A percentile compares a stretch with the other conserved stretches of the same genome.
phyloP scores from a whole-genome alignment of 2,888 invertebrate species.

The Venustoraphidia nigricollis region DNA sequence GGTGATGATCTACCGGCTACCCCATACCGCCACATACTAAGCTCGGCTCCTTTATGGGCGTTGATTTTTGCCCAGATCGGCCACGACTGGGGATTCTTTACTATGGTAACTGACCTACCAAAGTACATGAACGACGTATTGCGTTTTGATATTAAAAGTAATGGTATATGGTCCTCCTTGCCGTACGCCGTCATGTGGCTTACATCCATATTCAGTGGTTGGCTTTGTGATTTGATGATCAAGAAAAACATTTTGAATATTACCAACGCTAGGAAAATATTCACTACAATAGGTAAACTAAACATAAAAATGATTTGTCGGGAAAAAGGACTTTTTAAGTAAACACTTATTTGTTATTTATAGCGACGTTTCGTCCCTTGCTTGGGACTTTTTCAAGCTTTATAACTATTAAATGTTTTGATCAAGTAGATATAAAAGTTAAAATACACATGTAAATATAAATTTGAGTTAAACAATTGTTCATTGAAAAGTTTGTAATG shows the following conservation, averaged over 20 bases:
- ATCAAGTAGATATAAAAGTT: too few species aligned
- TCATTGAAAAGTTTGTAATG: too few species aligned
- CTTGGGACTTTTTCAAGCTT: too few species aligned
- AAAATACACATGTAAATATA: too few species aligned
- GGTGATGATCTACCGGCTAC: slow-evolving; percentile 40
- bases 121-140: slow-evolving; percentile 54
- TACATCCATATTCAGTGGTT: slow-evolving; percentile 44
- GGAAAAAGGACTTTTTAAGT: too few species aligned
- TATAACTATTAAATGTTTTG: too few species aligned
- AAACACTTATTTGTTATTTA: too few species aligned
- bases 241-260: slow-evolving; percentile 37
- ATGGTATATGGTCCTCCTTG: slow-evolving; percentile 43
- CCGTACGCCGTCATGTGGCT: slow-evolving; percentile 54
- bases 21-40: slow-evolving; percentile 57
- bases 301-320: too few species aligned
- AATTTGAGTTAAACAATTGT: too few species aligned
- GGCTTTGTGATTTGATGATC: slow-evolving; percentile 52
- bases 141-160: slow-evolving; percentile 45
- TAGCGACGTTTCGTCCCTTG: too few species aligned
- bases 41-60: slow-evolving; percentile 55
- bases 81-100: slow-evolving; percentile 56
- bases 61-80: slow-evolving; percentile 58
- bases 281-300: slow-evolving; percentile 51
- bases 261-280: slow-evolving; percentile 42
- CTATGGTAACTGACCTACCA: slow-evolving; percentile 54